These are phyloP conservation scores for Penaeus japonicus DNA, from an alignment of 1,140 invertebrate species.

Conservation along the genomic window DNA sequence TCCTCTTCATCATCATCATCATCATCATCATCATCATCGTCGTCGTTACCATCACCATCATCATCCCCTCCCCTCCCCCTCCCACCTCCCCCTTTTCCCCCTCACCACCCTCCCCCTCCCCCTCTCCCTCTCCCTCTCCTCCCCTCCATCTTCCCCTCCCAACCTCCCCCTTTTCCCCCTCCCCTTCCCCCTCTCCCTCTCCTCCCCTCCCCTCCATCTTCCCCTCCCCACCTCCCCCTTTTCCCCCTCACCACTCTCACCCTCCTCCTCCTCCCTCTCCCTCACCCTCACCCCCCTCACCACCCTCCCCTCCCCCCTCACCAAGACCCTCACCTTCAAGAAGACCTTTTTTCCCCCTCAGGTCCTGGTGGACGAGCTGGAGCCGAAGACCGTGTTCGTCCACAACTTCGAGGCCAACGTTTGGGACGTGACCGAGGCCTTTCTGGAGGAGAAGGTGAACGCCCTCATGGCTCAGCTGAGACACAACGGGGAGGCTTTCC, in stretches of 20 bases:
- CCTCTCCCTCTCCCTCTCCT: neutral
- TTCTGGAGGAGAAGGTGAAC: slow-evolving; percentile 56
- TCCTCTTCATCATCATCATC: too few species aligned
- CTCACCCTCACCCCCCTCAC: neutral
- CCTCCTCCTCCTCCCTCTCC: neutral
- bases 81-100: neutral
- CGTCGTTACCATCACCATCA: too few species aligned
- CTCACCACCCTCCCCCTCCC: neutral
- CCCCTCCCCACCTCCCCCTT: neutral
- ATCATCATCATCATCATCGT: too few species aligned
- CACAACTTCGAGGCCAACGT: slow-evolving; percentile 60
- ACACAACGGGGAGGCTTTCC: slow-evolving; percentile 60
- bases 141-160: neutral
- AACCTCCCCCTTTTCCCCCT: neutral
- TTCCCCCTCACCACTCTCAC: neutral
- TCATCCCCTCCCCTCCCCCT: neutral
- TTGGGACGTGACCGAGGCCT: slow-evolving; percentile 60
- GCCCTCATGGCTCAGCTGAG: slow-evolving; percentile 57
- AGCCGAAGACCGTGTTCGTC: slow-evolving; percentile 60
- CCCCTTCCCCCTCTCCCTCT: neutral
- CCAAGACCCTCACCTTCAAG: neutral
- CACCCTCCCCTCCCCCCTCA: neutral
- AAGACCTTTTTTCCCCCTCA: neutral
- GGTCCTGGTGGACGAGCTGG: slow-evolving; percentile 60
- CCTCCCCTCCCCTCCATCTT: neutral